Evolutionary conservation across 1,140 invertebrate species (phyloP).

Genomic region (Drosophila punjabiensis): DNA sequence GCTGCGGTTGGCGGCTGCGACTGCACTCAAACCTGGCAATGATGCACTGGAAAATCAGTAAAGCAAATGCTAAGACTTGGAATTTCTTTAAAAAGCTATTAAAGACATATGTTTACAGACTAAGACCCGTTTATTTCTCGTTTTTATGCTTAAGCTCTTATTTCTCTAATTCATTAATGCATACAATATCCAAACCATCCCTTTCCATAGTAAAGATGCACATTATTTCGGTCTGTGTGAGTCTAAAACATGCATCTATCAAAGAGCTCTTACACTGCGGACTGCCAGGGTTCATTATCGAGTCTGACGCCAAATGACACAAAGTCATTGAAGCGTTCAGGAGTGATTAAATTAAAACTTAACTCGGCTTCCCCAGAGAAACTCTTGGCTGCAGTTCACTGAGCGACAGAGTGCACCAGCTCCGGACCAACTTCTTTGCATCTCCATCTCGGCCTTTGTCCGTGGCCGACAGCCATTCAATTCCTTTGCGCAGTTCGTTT

Average conservation of each 20-base stretch:
- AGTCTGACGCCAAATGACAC: constrained; percentile 54
- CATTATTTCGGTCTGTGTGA: background rate
- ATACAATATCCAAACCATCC: background rate
- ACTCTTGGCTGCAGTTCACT: constrained; percentile 30
- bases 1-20: constrained; percentile 16
- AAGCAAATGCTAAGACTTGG: background rate
- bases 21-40: constrained; percentile 19
- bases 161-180: too few relatives aligned
- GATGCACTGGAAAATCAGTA: background rate
- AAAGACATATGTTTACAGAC: background rate
- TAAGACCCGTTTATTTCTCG: background rate
- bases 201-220: background rate
- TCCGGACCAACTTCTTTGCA: constrained; percentile 54
- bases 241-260: constrained; percentile 13
- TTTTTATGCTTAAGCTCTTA: background rate
- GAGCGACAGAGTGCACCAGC: constrained; percentile 8
- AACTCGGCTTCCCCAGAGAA: constrained; percentile 39
- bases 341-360: constrained; percentile 72
- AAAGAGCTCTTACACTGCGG: background rate
- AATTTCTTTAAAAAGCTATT: background rate
- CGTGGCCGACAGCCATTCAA: constrained; percentile 36
- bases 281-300: constrained; percentile 36
- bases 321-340: constrained; percentile 61
- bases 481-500: constrained; percentile 27
- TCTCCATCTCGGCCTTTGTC: constrained; percentile 43